These are phyloP conservation scores for Ciconia nigra DNA, from an alignment of 2,797 vertebrate genomes.

Conservation along the genomic window DNA sequence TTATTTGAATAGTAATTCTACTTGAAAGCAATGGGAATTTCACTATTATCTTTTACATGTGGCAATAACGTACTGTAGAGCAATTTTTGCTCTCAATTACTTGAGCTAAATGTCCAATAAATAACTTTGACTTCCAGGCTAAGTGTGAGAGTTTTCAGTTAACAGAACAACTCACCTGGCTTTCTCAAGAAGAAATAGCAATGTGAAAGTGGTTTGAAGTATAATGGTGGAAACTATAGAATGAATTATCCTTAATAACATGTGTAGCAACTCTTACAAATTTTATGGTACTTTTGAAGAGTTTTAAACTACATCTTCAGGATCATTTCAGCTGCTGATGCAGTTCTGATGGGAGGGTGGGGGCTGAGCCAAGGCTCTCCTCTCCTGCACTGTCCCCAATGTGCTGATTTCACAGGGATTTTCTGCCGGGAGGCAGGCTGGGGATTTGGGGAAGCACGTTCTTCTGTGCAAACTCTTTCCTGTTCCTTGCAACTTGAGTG, in stretches of 20 bases:
- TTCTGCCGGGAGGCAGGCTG: background rate
- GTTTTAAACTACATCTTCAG: background rate
- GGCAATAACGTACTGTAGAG: background rate
- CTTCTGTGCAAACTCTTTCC: background rate
- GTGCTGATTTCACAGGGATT: background rate
- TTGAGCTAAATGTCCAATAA: slow-evolving; percentile 17
- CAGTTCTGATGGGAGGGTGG: background rate
- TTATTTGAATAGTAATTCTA: background rate
- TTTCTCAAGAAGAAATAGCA: background rate
- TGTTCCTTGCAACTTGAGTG: background rate
- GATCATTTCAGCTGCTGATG: background rate
- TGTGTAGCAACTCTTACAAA: background rate
- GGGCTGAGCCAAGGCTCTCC: background rate
- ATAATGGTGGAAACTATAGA: background rate
- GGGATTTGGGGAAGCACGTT: background rate
- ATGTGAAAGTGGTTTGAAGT: background rate
- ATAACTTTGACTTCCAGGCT: background rate
- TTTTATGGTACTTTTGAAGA: background rate
- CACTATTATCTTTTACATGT: background rate
- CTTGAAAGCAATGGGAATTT: background rate
- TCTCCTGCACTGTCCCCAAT: background rate
- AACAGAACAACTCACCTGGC: background rate
- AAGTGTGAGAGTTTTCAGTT: background rate
- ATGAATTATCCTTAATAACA: background rate
- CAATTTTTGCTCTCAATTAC: background rate